These are phyloP conservation scores for Heliconius himera DNA, from an alignment of 1,140 invertebrate genomes.

Conservation along the genomic window DNA sequence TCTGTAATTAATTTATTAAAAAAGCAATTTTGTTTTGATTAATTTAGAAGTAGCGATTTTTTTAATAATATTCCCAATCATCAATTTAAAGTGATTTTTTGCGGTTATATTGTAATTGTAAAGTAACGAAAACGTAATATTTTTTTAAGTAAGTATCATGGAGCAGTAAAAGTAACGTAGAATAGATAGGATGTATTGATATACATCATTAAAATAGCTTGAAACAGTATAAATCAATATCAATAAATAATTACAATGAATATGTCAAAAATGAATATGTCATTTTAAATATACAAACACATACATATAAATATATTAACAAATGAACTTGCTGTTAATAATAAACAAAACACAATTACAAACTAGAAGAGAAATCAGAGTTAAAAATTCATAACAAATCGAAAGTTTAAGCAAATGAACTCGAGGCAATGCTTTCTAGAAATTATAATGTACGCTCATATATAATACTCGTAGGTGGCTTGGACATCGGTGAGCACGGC, in stretches of 20 bases:
- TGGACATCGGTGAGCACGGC: constrained; percentile 6
- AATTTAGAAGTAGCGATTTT: background rate
- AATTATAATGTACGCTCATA: constrained; percentile 58
- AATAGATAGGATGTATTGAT: too few relatives aligned
- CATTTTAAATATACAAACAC: too few relatives aligned
- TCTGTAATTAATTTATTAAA: background rate
- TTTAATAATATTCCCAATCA: background rate
- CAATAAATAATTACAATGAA: too few relatives aligned
- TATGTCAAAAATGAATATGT: too few relatives aligned
- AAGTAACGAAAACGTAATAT: background rate
- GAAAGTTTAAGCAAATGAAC: constrained; percentile 72
- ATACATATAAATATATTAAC: too few relatives aligned
- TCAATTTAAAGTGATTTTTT: background rate
- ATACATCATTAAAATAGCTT: background rate
- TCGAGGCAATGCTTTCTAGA: constrained; percentile 66
- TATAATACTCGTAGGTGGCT: constrained; percentile 7
- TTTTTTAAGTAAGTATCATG: background rate
- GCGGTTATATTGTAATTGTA: too few relatives aligned
- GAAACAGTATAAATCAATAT: background rate
- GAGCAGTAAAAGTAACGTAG: too few relatives aligned
- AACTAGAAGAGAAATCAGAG: constrained; percentile 52
- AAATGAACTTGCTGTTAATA: background rate
- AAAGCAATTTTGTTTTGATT: background rate
- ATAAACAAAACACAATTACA: constrained; percentile 7
- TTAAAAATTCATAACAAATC: constrained; percentile 66